Conservation (phyloP, 2,888 invertebrate species). For the Podabrus alpinus region DNA sequence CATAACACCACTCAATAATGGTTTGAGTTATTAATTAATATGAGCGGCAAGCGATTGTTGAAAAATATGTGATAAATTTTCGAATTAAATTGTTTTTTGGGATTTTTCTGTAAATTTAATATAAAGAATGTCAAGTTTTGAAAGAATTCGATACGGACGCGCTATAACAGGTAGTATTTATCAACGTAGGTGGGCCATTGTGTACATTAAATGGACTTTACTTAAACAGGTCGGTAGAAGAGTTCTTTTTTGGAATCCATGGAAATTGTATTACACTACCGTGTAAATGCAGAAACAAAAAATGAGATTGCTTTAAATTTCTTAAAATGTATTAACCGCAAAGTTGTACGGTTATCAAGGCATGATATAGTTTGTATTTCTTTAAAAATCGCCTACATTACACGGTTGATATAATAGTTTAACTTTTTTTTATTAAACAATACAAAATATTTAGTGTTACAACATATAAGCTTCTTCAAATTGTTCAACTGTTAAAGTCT, state of each 20-base stretch:
- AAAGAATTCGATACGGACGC: constrained; percentile 23
- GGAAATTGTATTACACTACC: constrained; percentile 28
- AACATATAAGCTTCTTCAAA: neutral
- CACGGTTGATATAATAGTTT: neutral
- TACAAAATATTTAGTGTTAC: too few relatives aligned
- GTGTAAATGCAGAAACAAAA: constrained; percentile 30
- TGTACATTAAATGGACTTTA: constrained; percentile 32
- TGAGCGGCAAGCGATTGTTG: neutral
- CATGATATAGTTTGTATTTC: neutral
- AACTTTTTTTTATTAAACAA: neutral
- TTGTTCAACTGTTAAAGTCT: neutral
- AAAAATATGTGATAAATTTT: neutral
- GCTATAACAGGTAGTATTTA: constrained; percentile 25
- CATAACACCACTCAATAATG: too few relatives aligned
- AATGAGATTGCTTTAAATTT: constrained; percentile 8
- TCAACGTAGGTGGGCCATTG: constrained; percentile 34
- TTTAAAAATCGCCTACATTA: neutral
- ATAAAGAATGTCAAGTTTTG: constrained; percentile 29
- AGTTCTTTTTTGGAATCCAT: constrained; percentile 24
- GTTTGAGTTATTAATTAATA: neutral
- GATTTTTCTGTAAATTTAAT: constrained; percentile 40
- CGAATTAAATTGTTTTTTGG: constrained; percentile 35
- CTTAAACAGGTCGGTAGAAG: constrained; percentile 23
- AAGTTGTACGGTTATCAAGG: constrained; percentile 13
- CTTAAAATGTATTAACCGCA: constrained; percentile 24